These are phyloP conservation scores for Natrix natrix DNA, from an alignment of 2,797 vertebrate genomes.

Conservation along the genomic window DNA sequence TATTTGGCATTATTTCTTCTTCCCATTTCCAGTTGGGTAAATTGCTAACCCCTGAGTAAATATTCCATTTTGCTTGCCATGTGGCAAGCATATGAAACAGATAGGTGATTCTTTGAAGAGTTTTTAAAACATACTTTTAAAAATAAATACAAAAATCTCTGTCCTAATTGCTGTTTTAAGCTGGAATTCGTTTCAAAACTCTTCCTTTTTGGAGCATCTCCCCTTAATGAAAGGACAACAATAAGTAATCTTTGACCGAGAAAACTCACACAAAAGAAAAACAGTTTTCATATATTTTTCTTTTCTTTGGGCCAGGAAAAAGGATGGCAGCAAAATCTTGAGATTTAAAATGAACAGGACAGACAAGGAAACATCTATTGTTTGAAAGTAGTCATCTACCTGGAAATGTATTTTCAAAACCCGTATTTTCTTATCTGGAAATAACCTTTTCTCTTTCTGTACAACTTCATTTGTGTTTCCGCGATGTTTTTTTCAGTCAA, in stretches of 20 bases:
- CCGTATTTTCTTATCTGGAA: slow-evolving; percentile 3
- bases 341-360: neutral
- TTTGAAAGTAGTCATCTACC: neutral
- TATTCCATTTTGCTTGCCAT: neutral
- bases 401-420: slow-evolving; percentile 10
- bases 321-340: neutral
- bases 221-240: neutral
- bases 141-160: neutral
- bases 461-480: neutral
- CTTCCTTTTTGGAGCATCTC: neutral
- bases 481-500: neutral
- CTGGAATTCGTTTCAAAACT: neutral
- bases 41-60: neutral
- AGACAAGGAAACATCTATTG: neutral
- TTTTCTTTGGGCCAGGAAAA: neutral
- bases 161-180: neutral
- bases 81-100: neutral
- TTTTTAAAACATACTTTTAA: neutral
- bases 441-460: neutral
- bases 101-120: neutral
- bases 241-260: neutral
- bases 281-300: neutral
- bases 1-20: too few relatives aligned
- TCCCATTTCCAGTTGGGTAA: neutral
- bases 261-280: neutral